Base-by-base conservation (phyloP, 2,797 vertebrate species). In the Euthynnus affinis region DNA sequence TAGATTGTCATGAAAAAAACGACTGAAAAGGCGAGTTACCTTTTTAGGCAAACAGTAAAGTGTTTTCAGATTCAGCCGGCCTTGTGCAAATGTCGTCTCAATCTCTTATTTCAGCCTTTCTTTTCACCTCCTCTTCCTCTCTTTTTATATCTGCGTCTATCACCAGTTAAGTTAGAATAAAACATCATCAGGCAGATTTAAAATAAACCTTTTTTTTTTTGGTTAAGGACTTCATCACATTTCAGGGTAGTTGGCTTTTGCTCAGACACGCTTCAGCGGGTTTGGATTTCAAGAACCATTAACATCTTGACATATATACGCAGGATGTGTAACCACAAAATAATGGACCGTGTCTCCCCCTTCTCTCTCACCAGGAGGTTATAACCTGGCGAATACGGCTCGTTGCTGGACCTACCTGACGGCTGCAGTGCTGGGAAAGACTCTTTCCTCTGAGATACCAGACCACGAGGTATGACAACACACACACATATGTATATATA, bases 391-490 rank as follows among this genome's bases (percentile, higher is more conserved):
- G 27, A 98, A 99, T 79, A 99, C 97, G 0, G 98, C 98, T 74
- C 96, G 97, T 17, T 99, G 98, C 89, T 99, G 98, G 98, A 96
- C 97, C 7, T 99, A 97, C 87, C 95, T 99, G 94, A 98, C 97
- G 10, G 97, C 94, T 4, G 92, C 95, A 18, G 95, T 99, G 87
- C 94, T 98, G 80, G 97, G 96, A 82, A 96, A 96, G 93, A 96
- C 95, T 0, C 94, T 99, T 56, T 95, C 96, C 85, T 99, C 98
- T 0, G 98, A 99, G 95, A 99, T 99, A 92, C 98, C 98, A 1
- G 98, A 99, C 94, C 98, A 99, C 0, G 97, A 99, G 97, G 98
- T 99, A 85, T 1, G 91, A 90, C 87, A 66, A 46, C 53, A 71
- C 48, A 71, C 73, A 74, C n/a, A n/a, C n/a, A n/a, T n/a, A n/a